These are phyloP conservation scores for Limnephilus rhombicus DNA, from an alignment of 2,888 invertebrate genomes.

Conservation along the genomic window DNA sequence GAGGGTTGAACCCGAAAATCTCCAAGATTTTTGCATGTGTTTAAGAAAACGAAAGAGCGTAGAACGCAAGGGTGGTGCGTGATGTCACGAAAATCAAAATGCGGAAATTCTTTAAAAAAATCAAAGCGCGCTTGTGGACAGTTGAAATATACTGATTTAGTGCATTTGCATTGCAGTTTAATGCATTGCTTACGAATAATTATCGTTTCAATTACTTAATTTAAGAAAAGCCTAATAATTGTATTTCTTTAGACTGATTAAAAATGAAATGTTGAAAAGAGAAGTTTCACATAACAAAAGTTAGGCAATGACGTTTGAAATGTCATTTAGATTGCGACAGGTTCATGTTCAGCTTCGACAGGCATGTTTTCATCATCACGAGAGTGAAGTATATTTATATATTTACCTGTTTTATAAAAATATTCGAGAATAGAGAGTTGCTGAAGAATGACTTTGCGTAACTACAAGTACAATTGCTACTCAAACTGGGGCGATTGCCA, in stretches of 20 bases:
- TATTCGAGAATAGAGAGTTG: neutral
- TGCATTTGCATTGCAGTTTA: neutral
- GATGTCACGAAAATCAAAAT: neutral
- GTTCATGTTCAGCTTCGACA: neutral
- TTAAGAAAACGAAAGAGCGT: conserved; percentile 50
- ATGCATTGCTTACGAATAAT: neutral
- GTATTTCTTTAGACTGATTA: neutral
- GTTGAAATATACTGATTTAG: neutral
- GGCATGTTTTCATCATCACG: neutral
- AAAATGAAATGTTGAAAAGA: neutral
- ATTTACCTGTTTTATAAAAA: conserved; percentile 1
- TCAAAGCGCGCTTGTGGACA: neutral
- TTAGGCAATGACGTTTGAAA: neutral
- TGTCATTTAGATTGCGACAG: neutral
- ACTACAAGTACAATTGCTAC: neutral
- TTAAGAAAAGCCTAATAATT: neutral
- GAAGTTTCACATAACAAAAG: neutral
- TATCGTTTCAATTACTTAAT: neutral
- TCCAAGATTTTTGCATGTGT: conserved; percentile 59
- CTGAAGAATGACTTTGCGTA: neutral
- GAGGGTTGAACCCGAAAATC: conserved; percentile 53
- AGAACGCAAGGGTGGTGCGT: neutral
- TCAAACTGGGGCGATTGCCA: neutral
- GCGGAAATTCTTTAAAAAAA: neutral
- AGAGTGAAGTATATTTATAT: neutral